Conservation (phyloP, 2,113 vertebrate genomes). For the Dromaius novaehollandiae region DNA sequence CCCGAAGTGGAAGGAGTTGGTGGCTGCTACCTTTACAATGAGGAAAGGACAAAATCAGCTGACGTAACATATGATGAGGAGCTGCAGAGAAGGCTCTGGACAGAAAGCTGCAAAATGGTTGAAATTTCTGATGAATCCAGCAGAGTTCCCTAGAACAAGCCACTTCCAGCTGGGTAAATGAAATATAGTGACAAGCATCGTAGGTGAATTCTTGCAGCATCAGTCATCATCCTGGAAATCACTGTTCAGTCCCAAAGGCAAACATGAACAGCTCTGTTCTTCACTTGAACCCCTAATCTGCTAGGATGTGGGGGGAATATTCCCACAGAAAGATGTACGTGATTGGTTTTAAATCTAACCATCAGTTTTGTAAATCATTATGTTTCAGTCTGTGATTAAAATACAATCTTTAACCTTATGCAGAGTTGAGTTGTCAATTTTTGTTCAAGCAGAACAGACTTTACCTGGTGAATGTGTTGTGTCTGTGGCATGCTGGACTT, state of each 20-base stretch:
- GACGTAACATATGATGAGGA: slow-evolving; percentile 73
- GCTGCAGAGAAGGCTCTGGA: slow-evolving; percentile 86
- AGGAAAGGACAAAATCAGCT: slow-evolving; percentile 78
- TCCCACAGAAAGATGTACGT: slow-evolving; percentile 60
- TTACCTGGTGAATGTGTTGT: neutral
- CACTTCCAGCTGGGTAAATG: slow-evolving; percentile 29
- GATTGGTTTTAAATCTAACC: slow-evolving; percentile 74
- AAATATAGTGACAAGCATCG: slow-evolving; percentile 40
- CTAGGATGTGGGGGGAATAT: slow-evolving; percentile 51
- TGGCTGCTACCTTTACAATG: slow-evolving; percentile 87
- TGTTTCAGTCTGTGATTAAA: slow-evolving; percentile 76
- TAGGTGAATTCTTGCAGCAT: slow-evolving; percentile 58
- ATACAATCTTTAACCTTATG: slow-evolving; percentile 67
- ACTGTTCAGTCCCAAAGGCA: slow-evolving; percentile 62
- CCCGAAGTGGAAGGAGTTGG: slow-evolving; percentile 85
- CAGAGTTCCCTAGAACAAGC: slow-evolving; percentile 24
- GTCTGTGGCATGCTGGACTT: neutral
- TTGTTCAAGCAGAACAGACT: neutral
- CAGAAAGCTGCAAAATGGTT: slow-evolving; percentile 81
- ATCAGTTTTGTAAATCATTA: slow-evolving; percentile 75
- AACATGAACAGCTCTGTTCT: slow-evolving; percentile 56
- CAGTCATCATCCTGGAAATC: slow-evolving; percentile 61
- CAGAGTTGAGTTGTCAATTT: slow-evolving; percentile 55
- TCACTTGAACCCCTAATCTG: slow-evolving; percentile 51
- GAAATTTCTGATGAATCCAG: slow-evolving; percentile 65